Evolutionary conservation across 2,113 vertebrate genomes (phyloP).

Genomic region (Amblyopsis rosae): DNA sequence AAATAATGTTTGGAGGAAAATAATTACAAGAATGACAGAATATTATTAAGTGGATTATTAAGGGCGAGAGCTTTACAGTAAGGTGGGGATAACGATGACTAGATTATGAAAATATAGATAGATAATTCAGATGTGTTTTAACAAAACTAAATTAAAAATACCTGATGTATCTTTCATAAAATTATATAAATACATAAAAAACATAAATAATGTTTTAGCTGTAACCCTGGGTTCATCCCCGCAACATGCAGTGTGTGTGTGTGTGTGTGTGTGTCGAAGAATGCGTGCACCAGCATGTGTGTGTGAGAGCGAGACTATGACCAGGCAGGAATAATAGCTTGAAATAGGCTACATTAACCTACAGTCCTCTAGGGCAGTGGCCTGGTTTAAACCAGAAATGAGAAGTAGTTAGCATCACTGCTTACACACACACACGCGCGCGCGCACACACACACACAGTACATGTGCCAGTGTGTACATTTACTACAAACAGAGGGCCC

Average conservation of each 20-base stretch:
- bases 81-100: no score
- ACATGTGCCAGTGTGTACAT: not conserved
- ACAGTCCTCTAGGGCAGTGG: slow-evolving; percentile 65
- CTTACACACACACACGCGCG: slow-evolving; percentile 2
- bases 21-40: slow-evolving; percentile 14
- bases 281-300: not conserved
- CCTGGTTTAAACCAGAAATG: slow-evolving; percentile 68
- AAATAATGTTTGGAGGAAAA: not conserved
- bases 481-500: not conserved
- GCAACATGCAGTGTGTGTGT: not conserved
- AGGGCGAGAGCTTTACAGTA: no score
- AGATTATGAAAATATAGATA: no score
- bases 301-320: slow-evolving; percentile 29
- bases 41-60: no score
- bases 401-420: slow-evolving; percentile 29
- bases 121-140: no score
- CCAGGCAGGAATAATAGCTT: slow-evolving; percentile 66
- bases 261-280: not conserved
- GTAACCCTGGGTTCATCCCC: slow-evolving; percentile 22
- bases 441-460: not conserved
- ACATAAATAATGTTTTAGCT: slow-evolving; percentile 27
- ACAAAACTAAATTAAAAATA: no score
- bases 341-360: slow-evolving; percentile 76
- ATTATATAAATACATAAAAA: slow-evolving; percentile 16
- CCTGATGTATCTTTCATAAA: no score